These are phyloP conservation scores for Zootermopsis nevadensis DNA, from an alignment of 2,888 invertebrate species.

Conservation along the genomic window DNA sequence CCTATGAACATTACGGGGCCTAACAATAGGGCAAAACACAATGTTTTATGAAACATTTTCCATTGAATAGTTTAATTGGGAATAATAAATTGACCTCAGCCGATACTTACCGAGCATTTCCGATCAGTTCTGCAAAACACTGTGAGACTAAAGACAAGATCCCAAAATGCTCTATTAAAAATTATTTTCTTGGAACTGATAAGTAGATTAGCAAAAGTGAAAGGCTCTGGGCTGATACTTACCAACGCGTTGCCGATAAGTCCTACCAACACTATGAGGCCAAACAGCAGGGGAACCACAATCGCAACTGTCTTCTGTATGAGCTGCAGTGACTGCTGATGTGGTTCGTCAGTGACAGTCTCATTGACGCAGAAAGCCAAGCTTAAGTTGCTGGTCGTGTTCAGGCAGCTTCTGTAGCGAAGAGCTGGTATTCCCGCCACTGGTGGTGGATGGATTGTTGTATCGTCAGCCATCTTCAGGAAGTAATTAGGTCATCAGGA, in stretches of 20 bases:
- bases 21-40: too few relatives aligned
- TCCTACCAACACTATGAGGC: conserved; percentile 87
- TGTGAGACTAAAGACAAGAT: too few relatives aligned
- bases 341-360: background rate
- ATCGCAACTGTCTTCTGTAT: conserved; percentile 74
- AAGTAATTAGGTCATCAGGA: too few relatives aligned
- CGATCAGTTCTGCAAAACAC: too few relatives aligned
- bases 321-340: conserved; percentile 55
- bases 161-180: too few relatives aligned
- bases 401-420: background rate
- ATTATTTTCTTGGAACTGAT: too few relatives aligned
- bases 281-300: conserved; percentile 85
- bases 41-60: too few relatives aligned
- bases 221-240: background rate
- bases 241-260: conserved; percentile 89
- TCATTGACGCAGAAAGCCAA: conserved; percentile 9
- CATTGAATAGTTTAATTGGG: too few relatives aligned
- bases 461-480: background rate
- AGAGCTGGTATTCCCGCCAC: background rate
- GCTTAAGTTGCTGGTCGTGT: background rate
- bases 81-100: too few relatives aligned
- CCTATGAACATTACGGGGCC: too few relatives aligned
- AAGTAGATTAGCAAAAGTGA: too few relatives aligned
- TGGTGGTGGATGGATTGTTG: conserved; percentile 11
- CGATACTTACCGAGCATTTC: too few relatives aligned